Conservation (phyloP, 2,888 invertebrate species). For the Neocrepidodera transversa region DNA sequence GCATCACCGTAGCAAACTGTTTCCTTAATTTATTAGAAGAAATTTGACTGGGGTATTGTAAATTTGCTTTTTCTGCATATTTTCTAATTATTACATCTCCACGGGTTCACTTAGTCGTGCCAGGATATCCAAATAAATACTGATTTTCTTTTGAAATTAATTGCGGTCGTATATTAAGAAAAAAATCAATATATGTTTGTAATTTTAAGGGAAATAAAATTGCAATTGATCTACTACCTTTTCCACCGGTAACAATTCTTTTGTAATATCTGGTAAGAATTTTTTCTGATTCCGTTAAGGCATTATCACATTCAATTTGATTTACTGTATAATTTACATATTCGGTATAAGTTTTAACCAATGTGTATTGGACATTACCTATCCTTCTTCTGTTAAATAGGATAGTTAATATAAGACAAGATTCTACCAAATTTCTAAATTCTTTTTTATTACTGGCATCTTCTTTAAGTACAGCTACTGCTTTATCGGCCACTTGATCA, state of each 20-base stretch:
- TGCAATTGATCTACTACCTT: no score
- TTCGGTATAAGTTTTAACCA: conserved; percentile 32
- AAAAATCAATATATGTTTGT: conserved; percentile 10
- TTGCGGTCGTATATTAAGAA: conserved; percentile 3
- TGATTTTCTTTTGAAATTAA: neutral
- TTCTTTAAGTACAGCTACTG: conserved; percentile 22
- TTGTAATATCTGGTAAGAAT: conserved; percentile 36
- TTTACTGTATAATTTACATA: conserved; percentile 6
- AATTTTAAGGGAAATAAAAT: conserved; percentile 13
- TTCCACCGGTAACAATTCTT: conserved; percentile 33
- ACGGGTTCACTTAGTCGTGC: conserved; percentile 19
- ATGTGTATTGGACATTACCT: conserved; percentile 44
- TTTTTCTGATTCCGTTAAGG: conserved; percentile 39
- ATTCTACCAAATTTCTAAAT: conserved; percentile 38
- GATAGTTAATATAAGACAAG: conserved; percentile 39
- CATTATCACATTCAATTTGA: conserved; percentile 34
- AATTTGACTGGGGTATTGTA: conserved; percentile 18
- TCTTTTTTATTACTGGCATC: conserved; percentile 21
- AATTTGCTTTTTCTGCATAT: conserved; percentile 14
- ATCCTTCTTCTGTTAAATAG: conserved; percentile 43
- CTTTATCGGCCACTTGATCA: conserved; percentile 28
- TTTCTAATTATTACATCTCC: conserved; percentile 17
- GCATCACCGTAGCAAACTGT: conserved; percentile 20
- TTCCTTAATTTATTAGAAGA: conserved; percentile 18
- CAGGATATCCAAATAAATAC: conserved; percentile 15